Evolutionary conservation across 1,140 invertebrate species (phyloP).

Genomic region (Platyura marginata): DNA sequence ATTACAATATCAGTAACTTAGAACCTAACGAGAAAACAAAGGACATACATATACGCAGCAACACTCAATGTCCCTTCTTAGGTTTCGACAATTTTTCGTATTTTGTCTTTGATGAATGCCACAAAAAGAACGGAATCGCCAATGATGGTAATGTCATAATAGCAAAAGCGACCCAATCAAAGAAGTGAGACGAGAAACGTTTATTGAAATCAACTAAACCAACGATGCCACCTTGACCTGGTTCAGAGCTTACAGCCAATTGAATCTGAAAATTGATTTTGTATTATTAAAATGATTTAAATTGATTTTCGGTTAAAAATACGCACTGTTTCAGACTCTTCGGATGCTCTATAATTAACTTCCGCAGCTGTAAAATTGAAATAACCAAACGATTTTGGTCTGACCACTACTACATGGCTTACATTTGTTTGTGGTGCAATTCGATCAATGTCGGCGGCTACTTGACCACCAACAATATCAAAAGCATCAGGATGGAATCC

Average conservation of each 20-base stretch:
- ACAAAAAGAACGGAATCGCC: conserved; percentile 83
- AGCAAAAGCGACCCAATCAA: conserved; percentile 93
- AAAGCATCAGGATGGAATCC: conserved; percentile 83
- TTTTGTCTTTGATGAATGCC: conserved; percentile 88
- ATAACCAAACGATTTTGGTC: conserved; percentile 77
- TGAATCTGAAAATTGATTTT: conserved; percentile 39
- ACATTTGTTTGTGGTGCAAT: conserved; percentile 86
- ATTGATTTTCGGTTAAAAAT: no score
- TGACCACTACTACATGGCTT: conserved; percentile 80
- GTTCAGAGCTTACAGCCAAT: conserved; percentile 81
- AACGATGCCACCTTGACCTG: conserved; percentile 91
- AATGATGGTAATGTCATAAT: conserved; percentile 90
- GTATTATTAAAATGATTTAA: no score
- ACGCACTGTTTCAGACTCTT: conserved; percentile 48
- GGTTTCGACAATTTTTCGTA: conserved; percentile 65
- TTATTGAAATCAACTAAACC: conserved; percentile 92
- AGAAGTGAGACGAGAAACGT: conserved; percentile 92
- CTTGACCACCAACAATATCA: conserved; percentile 65
- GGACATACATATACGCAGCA: no score
- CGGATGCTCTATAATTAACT: conserved; percentile 69
- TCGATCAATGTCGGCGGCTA: conserved; percentile 66
- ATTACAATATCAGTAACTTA: no score
- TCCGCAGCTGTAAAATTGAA: conserved; percentile 96
- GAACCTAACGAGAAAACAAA: no score
- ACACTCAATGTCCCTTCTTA: conserved; percentile 36